A percentile compares a stretch with the other conserved stretches of the same genome.
Evolutionary conservation across 2,797 vertebrate genomes (phyloP).

Genomic region (Oreochromis mossambicus): DNA sequence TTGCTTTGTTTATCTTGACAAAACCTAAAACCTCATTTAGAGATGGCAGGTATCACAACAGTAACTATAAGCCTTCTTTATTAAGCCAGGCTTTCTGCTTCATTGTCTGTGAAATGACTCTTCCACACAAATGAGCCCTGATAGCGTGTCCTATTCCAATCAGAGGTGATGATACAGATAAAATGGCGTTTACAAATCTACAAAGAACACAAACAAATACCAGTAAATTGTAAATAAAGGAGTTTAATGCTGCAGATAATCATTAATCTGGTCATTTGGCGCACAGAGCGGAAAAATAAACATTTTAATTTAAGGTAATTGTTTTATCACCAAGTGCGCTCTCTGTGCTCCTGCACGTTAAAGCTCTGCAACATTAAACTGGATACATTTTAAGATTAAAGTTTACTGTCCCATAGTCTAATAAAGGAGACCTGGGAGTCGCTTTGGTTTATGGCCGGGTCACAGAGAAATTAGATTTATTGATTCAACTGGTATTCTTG

Average conservation of each 20-base stretch:
- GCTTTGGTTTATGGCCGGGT: not conserved
- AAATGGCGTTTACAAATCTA: not conserved
- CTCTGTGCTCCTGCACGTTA: not conserved
- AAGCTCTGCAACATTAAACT: not conserved
- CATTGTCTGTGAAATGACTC: not conserved
- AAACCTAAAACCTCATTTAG: not conserved
- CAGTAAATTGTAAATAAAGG: not conserved
- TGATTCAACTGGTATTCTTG: not conserved
- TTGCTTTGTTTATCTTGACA: not conserved
- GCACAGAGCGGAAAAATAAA: not conserved
- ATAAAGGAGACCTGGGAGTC: not conserved
- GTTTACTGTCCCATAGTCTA: not conserved
- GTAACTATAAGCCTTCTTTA: not conserved
- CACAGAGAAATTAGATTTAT: not conserved
- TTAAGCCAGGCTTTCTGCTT: not conserved
- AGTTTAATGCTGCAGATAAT: not conserved
- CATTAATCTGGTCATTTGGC: not conserved
- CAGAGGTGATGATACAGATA: not conserved
- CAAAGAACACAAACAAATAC: rapidly evolving
- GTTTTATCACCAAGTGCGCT: not conserved
- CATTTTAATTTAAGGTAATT: not conserved
- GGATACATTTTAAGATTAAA: not conserved
- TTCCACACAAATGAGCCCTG: not conserved
- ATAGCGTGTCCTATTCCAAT: not conserved
- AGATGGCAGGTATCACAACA: not conserved